Conservation (phyloP, 2,797 vertebrate genomes). For the Eulemur mongoz region DNA sequence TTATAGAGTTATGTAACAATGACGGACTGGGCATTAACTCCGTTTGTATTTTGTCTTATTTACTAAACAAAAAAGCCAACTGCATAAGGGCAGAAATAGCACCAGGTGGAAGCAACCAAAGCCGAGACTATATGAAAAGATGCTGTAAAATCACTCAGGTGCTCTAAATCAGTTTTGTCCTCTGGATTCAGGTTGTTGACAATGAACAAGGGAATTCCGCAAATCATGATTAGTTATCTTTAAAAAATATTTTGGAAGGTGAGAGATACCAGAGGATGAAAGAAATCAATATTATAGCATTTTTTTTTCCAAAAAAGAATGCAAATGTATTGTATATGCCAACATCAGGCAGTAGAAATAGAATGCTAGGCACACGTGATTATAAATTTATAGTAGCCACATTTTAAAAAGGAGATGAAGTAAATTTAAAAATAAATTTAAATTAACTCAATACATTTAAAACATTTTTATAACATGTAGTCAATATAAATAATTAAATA, state of each 20-base stretch:
- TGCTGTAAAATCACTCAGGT: not conserved
- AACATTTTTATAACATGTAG: not conserved
- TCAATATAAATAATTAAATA: not conserved
- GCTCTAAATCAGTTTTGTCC: not conserved
- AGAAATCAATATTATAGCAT: not conserved
- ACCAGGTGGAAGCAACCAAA: not conserved
- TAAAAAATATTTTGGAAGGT: not conserved
- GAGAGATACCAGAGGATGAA: not conserved
- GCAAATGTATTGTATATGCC: not conserved
- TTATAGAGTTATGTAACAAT: not conserved
- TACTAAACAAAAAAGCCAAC: not conserved
- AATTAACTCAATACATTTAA: not conserved
- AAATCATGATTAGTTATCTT: not conserved
- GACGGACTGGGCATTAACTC: not conserved
- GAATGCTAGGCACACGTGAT: not conserved
- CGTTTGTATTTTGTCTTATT: not conserved
- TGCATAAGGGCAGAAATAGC: not conserved
- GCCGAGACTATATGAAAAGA: not conserved
- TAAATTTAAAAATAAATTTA: not conserved
- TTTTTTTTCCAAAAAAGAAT: not conserved
- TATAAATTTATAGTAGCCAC: not conserved
- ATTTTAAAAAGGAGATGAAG: not conserved
- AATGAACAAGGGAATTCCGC: not conserved
- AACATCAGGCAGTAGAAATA: not conserved
- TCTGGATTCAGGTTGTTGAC: not conserved